Evolutionary conservation across 2,888 invertebrate species (phyloP), one percentile per base, ranked within the genome.

Genomic region (Auanema freiburgensis): DNA sequence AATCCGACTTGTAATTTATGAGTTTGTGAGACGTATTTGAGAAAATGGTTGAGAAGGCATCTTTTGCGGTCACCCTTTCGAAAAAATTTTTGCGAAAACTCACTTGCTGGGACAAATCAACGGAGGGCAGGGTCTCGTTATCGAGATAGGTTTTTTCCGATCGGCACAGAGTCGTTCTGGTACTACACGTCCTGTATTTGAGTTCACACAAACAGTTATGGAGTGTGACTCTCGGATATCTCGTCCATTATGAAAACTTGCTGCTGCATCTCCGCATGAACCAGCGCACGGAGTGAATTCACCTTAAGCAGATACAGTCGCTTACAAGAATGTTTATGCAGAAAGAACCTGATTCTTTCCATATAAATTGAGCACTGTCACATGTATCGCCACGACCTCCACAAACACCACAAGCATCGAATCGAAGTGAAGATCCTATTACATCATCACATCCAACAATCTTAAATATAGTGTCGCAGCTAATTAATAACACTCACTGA

Each of bases 361-460:
- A 96, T 83, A 90, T 90, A 87, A 92, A 93, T 24, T 91, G 88
- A 44, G 91, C 90, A 78, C 90, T 88, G 5, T 89, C 89, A 85
- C 94, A 94, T 55, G 91, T 90, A 41, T 84, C 81, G 11, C 87
- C 87, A 67, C 87, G 85, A 1, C 88, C 87, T 3, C 84, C 86
- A 74, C 88, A 88, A 25, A 87, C 85, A 0, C 88, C 88, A 74
- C 88, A 88, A 16, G 85, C 84, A 78, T 88, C 88, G 49, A 86
- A 80, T 54, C 83, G 84, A 63, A 74, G 58, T 18, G 84, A 83
- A 0, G 88, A 88, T 16, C 87, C 87, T 55, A 88, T 79, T 44
- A 84, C 79, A 57, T 86, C 84, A 76, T 88, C 88, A 77, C 88
- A 88, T 1, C 88, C 88, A 12, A 88, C 87, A 3, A 83, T 74